Evolutionary conservation across 2,113 vertebrate genomes (phyloP).

Genomic region (Neotragus pygmaeus): DNA sequence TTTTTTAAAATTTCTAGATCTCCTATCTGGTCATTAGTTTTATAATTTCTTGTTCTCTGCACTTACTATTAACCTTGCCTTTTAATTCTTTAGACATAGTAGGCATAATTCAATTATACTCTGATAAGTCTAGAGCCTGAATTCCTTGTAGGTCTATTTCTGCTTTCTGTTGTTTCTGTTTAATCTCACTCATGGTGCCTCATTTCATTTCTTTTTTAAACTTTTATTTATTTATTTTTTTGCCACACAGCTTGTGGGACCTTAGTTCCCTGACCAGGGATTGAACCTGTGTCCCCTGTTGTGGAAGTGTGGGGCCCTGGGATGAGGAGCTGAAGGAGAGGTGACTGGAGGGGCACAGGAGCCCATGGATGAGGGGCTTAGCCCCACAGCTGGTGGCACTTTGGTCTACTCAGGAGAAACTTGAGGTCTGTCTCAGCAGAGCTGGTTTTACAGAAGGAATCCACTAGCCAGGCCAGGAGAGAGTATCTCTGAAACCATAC

Average conservation of each 20-base stretch:
- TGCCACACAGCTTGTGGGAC: neutral
- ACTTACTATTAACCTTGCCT: neutral
- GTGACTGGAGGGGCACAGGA: neutral
- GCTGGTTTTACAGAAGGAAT: neutral
- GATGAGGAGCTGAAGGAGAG: neutral
- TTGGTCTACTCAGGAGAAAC: neutral
- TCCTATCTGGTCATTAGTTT: neutral
- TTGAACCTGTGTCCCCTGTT: neutral
- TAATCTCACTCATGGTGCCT: neutral
- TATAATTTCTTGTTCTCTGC: neutral
- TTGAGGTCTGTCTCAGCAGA: neutral
- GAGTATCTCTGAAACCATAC: neutral
- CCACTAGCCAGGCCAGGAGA: neutral
- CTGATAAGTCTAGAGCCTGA: neutral
- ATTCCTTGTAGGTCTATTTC: neutral
- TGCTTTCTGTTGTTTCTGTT: neutral
- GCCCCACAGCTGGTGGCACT: neutral
- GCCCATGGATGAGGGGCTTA: neutral
- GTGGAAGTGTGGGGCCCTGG: neutral
- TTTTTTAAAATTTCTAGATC: neutral
- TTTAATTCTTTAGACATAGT: neutral
- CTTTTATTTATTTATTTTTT: neutral
- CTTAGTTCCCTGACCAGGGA: neutral
- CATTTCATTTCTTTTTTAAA: neutral
- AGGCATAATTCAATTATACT: neutral